These are phyloP conservation scores for Imbricaverruca yamaguchii DNA, from an alignment of 2,888 invertebrate species.

Conservation along the genomic window DNA sequence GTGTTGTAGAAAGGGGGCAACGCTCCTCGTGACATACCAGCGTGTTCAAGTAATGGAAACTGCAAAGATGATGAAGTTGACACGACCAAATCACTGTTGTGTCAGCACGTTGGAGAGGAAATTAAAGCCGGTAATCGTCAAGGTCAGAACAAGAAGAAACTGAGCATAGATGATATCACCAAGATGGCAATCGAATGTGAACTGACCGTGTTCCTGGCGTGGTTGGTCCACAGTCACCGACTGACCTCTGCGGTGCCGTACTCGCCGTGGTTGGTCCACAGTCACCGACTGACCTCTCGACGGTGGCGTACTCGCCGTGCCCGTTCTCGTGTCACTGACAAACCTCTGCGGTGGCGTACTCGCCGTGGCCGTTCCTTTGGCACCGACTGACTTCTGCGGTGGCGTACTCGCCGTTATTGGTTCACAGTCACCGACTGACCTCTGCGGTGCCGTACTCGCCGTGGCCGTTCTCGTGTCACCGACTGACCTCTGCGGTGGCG, in stretches of 20 bases:
- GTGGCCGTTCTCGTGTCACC: conserved; percentile 45
- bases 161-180: not conserved
- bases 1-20: too few relatives aligned
- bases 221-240: conserved; percentile 46
- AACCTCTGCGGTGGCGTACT: conserved; percentile 52
- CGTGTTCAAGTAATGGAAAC: too few relatives aligned
- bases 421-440: too few relatives aligned
- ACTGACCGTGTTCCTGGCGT: conserved; percentile 47
- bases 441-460: conserved; percentile 54
- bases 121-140: too few relatives aligned
- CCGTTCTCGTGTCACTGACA: conserved; percentile 48
- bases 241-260: conserved; percentile 55
- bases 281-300: too few relatives aligned
- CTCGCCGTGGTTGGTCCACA: too few relatives aligned
- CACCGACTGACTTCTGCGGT: conserved; percentile 53
- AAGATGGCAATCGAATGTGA: conserved; percentile 13
- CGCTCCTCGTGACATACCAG: too few relatives aligned
- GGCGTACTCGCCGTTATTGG: too few relatives aligned
- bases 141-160: not conserved
- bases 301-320: conserved; percentile 51
- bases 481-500: conserved; percentile 50
- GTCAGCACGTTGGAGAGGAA: too few relatives aligned
- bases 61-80: too few relatives aligned
- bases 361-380: conserved; percentile 48
- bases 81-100: too few relatives aligned